phyloP scores from a whole-genome alignment of 2,797 vertebrate species.

The Clarias platycephalus region DNA sequence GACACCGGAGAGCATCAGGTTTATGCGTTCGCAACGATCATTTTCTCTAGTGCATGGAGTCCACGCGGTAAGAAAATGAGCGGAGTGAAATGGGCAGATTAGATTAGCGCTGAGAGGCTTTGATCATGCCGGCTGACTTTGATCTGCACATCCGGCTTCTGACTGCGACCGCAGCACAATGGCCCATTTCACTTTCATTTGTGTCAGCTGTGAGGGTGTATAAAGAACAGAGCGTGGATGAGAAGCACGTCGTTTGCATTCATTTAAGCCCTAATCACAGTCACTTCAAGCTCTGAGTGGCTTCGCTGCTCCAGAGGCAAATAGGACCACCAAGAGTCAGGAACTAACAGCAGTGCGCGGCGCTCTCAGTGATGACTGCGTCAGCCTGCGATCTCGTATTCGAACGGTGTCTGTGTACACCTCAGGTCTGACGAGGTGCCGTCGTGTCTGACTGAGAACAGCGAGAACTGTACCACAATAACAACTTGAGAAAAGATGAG shows the following conservation, averaged over 20 bases:
- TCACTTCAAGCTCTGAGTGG: conserved; percentile 44
- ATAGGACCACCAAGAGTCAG: conserved; percentile 41
- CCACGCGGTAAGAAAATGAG: conserved; percentile 41
- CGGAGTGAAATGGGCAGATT: conserved; percentile 64
- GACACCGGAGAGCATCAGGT: conserved; percentile 2
- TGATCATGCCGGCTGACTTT: conserved; percentile 71
- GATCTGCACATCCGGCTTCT: conserved; percentile 59
- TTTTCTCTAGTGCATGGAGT: conserved; percentile 9
- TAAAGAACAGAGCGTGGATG: conserved; percentile 31
- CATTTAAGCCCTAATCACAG: conserved; percentile 52
- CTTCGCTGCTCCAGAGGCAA: conserved; percentile 27
- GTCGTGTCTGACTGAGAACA: not conserved
- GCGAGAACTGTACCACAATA: conserved; percentile 24
- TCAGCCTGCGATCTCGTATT: conserved; percentile 4
- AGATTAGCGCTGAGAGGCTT: conserved; percentile 65
- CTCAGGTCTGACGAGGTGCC: not conserved
- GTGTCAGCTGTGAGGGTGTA: conserved; percentile 40
- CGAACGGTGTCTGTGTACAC: conserved; percentile 5
- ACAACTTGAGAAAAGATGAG: conserved; percentile 54
- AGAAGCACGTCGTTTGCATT: conserved; percentile 51
- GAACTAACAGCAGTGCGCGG: conserved; percentile 9
- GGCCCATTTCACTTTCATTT: conserved; percentile 58
- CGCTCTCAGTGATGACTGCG: conserved; percentile 5
- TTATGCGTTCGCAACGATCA: not conserved
- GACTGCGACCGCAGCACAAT: conserved; percentile 44